A percentile compares a stretch with the other conserved stretches of the same genome.
phyloP scores from a whole-genome alignment of 2,888 invertebrate species.

The Drosophila pseudotalamancana region DNA sequence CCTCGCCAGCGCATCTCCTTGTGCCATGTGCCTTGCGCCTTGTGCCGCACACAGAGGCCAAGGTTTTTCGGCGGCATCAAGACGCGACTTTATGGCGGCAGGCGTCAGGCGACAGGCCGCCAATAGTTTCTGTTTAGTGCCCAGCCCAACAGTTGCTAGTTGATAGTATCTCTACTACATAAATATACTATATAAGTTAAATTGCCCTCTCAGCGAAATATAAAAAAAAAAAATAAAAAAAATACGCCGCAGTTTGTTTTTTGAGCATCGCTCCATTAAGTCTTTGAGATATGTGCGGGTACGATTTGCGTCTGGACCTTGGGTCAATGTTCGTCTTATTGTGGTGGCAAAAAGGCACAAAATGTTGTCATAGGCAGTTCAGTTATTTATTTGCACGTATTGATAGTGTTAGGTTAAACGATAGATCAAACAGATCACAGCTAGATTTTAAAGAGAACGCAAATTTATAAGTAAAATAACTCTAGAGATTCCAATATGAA shows the following conservation, averaged over 20 bases:
- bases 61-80: conserved; percentile 77
- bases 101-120: conserved; percentile 58
- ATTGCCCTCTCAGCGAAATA: conserved; percentile 36
- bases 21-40: conserved; percentile 46
- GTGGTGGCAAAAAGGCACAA: not conserved
- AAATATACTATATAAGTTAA: conserved; percentile 23
- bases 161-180: conserved; percentile 28
- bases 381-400: not conserved
- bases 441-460: too few species aligned
- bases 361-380: not conserved
- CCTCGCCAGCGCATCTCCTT: conserved; percentile 58
- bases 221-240: too few species aligned
- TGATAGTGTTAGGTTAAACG: not conserved
- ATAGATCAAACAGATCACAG: not conserved
- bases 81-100: conserved; percentile 79
- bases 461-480: too few species aligned
- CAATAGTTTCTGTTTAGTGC: conserved; percentile 69
- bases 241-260: conserved; percentile 30
- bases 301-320: not conserved
- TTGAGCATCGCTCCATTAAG: conserved; percentile 23
- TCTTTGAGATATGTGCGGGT: conserved; percentile 13
- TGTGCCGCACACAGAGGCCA: conserved; percentile 61
- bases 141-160: conserved; percentile 26
- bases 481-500: too few species aligned
- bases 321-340: conserved; percentile 46